Conservation (phyloP, 2,113 vertebrate genomes). For the Callopanchax toddi region DNA sequence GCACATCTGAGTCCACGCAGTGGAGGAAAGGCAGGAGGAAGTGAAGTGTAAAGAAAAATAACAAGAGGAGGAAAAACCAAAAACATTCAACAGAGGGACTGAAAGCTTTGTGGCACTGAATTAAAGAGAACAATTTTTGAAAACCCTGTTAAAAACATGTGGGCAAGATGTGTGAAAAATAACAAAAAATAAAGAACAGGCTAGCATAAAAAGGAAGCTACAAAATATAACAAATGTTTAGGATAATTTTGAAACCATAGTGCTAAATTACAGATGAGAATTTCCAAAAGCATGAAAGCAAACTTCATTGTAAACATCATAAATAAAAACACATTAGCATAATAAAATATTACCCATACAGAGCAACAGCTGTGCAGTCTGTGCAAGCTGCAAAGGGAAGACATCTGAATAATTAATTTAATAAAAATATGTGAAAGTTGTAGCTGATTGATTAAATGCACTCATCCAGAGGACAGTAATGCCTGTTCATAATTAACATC, state of each 20-base stretch:
- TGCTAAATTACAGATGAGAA: too few relatives aligned
- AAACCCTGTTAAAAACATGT: too few relatives aligned
- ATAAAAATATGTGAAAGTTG: slow-evolving; percentile 4
- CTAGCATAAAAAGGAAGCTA: too few relatives aligned
- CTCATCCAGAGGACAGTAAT: neutral
- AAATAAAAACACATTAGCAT: slow-evolving; percentile 19
- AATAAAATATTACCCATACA: slow-evolving; percentile 7
- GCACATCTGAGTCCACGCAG: neutral
- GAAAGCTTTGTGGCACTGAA: slow-evolving; percentile 1
- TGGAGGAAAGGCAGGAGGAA: neutral
- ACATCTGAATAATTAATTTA: slow-evolving; percentile 1
- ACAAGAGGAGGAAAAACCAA: slow-evolving; percentile 1
- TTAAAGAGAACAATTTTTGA: too few relatives aligned
- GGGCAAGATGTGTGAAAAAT: too few relatives aligned
- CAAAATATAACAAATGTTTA: too few relatives aligned
- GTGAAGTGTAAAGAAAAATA: neutral
- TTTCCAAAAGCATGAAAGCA: neutral
- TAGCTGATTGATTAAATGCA: neutral
- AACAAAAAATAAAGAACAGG: too few relatives aligned
- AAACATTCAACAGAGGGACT: slow-evolving; percentile 4
- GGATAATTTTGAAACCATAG: too few relatives aligned
- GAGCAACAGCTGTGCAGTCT: slow-evolving; percentile 23
- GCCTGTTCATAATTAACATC: neutral
- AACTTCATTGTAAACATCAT: slow-evolving; percentile 17
- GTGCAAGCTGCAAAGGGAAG: neutral